Evolutionary conservation across 1,140 invertebrate genomes (phyloP), one percentile per base, ranked within the genome.

Genomic region (Nebria ingens): DNA sequence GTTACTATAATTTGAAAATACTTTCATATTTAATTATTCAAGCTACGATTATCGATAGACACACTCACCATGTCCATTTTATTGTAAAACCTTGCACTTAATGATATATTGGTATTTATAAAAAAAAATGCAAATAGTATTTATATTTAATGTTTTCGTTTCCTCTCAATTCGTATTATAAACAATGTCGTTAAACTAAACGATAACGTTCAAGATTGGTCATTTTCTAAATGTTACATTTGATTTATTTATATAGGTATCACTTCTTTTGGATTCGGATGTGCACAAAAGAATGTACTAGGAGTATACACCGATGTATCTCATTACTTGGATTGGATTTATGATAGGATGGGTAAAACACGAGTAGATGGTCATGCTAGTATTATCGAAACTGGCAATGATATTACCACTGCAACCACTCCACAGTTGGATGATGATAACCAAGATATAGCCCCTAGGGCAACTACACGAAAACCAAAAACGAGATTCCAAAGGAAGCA

Each of bases 281-380:
- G 70, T 59, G 70, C 61, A 4, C 56, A 65, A 23, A 40, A 45
- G 17, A 65, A 63, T 34, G 65, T 64, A 54, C 65, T 70, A 21
- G 77, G 77, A 55, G 73, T 79, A 12, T 80, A 79, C 61, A 78
- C 76, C 1, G 66, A 76, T 6, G 74, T 80, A 1, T 59, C 66
- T n/a, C 71, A 73, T 52, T 76, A 75, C 61, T 57, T 75, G 17
- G 53, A 61, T 4, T 80, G 77, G 77, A 76, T 80, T 19, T 69
- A 71, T 59, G 61, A 75, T 59, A 64, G 74, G 52, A 75, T 65
- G 21, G 23, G 19, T 29, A n/a, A n/a, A n/a, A n/a, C n/a, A n/a
- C 12, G 1, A 50, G 19, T 17, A 17, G 19, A n/a, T 50, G 12
- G 12, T 50, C n/a, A n/a, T 20, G 19, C n/a, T n/a, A 50, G 20